These are phyloP conservation scores for Lepilemur septentrionalis DNA, from an alignment of 2,797 vertebrate genomes.

Conservation along the genomic window DNA sequence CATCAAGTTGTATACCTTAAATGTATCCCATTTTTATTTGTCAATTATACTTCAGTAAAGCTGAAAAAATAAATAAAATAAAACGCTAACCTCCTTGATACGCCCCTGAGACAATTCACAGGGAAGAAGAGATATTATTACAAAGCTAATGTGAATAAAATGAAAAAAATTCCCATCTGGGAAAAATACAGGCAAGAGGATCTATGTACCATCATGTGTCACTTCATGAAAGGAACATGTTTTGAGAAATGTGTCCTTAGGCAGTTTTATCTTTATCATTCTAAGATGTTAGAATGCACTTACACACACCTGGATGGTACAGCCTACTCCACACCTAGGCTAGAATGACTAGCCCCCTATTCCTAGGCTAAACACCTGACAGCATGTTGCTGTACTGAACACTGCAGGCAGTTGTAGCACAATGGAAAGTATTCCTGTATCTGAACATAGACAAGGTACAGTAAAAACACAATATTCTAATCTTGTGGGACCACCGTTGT, in stretches of 20 bases:
- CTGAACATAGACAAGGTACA: neutral
- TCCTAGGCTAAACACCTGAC: neutral
- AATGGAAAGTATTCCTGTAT: neutral
- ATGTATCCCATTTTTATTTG: neutral
- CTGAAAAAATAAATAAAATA: neutral
- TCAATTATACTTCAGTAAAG: neutral
- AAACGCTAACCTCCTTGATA: neutral
- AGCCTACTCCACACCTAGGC: neutral
- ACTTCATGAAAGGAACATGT: neutral
- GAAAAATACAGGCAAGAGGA: neutral
- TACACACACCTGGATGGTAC: neutral
- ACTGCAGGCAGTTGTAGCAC: neutral
- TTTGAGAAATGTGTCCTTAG: neutral
- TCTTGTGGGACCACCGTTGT: neutral
- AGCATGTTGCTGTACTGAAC: neutral
- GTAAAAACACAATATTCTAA: neutral
- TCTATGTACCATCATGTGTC: neutral
- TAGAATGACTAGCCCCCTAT: neutral
- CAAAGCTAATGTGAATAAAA: neutral
- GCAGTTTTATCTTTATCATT: neutral
- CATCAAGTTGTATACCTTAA: neutral
- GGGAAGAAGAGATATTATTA: neutral
- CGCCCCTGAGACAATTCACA: neutral
- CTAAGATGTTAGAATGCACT: neutral
- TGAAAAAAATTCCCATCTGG: neutral